Evolutionary conservation across 2,888 invertebrate genomes (phyloP).

Genomic region (Ochropleura plecta): DNA sequence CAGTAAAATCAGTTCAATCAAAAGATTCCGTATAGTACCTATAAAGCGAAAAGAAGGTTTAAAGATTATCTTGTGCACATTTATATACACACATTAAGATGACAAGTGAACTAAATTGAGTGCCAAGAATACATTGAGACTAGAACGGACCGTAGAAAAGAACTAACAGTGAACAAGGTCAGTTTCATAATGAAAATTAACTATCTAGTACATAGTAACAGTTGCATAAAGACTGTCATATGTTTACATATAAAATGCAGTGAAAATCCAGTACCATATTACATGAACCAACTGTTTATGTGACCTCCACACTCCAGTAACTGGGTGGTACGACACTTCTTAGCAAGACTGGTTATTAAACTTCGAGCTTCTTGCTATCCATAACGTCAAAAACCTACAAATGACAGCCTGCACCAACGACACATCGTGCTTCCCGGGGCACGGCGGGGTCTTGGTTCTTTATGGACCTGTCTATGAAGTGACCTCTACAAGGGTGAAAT

Average conservation of each 20-base stretch:
- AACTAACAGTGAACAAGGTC: conserved; percentile 31
- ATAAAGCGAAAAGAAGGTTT: conserved; percentile 16
- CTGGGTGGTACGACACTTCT: too few species aligned
- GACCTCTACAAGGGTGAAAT: too few species aligned
- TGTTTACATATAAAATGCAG: not conserved
- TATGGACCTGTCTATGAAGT: too few species aligned
- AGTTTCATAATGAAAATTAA: conserved; percentile 10
- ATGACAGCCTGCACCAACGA: too few species aligned
- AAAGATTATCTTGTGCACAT: conserved; percentile 15
- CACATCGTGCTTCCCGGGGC: too few species aligned
- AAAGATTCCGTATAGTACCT: not conserved
- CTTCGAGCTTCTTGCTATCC: too few species aligned
- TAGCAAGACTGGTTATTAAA: too few species aligned
- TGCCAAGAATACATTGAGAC: conserved; percentile 25
- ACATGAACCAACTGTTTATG: too few species aligned
- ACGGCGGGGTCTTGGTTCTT: too few species aligned
- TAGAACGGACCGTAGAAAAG: conserved; percentile 6
- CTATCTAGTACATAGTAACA: not conserved
- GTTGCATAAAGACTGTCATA: not conserved
- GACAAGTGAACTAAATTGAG: conserved; percentile 24
- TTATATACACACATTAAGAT: not conserved
- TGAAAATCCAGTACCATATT: not conserved
- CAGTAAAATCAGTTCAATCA: not conserved
- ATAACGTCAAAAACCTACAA: too few species aligned
- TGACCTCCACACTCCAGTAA: too few species aligned